Conservation (phyloP, 1,140 invertebrate genomes). For the Asbolus verrucosus region DNA sequence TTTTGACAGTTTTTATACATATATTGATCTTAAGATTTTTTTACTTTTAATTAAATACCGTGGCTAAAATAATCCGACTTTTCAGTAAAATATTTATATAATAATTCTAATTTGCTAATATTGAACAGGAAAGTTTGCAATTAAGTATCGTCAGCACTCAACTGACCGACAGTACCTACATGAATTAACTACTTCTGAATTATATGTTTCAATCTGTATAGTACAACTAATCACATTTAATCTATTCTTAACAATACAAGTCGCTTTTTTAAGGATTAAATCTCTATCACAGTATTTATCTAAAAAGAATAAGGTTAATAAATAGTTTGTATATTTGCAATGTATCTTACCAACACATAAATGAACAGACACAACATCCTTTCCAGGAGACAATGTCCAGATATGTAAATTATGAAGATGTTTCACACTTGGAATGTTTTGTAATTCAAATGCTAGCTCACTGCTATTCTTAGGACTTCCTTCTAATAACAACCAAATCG, state of each 20-base stretch:
- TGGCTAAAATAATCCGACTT: too few species aligned
- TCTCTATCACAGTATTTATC: conserved; percentile 67
- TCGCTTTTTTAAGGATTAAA: conserved; percentile 68
- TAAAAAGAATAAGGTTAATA: conserved; percentile 60
- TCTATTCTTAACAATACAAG: conserved; percentile 66
- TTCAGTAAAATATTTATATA: too few species aligned
- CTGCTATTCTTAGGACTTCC: conserved; percentile 76
- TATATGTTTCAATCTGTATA: conserved; percentile 72
- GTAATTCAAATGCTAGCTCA: conserved; percentile 68
- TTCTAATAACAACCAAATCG: conserved; percentile 83
- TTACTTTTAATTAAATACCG: conserved; percentile 18
- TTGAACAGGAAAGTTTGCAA: too few species aligned
- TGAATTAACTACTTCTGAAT: conserved; percentile 54
- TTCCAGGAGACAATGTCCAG: conserved; percentile 83
- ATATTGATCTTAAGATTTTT: too few species aligned
- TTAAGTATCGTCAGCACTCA: conserved; percentile 43
- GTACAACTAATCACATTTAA: conserved; percentile 73
- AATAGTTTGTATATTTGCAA: conserved; percentile 16
- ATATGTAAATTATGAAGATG: conserved; percentile 84
- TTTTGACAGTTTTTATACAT: too few species aligned
- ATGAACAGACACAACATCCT: conserved; percentile 79
- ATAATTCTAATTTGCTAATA: too few species aligned
- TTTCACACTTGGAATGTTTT: conserved; percentile 74
- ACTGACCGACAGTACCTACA: conserved; percentile 58
- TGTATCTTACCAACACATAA: conserved; percentile 76